Percentiles rank a stretch among this genome's conserved stretches.
phyloP scores from a whole-genome alignment of 2,888 invertebrate genomes.

The Dryocosmus kuriphilus region DNA sequence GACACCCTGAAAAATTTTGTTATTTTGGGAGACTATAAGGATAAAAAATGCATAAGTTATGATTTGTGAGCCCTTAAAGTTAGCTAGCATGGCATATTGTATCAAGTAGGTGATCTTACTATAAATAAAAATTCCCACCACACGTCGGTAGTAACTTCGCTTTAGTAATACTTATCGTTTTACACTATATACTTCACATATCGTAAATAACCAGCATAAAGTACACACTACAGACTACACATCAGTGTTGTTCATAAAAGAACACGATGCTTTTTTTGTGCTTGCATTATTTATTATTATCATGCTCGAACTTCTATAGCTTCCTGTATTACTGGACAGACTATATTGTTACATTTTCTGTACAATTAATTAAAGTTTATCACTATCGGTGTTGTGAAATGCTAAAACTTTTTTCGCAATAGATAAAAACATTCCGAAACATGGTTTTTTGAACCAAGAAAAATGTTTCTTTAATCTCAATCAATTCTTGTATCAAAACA shows the following conservation, averaged over 20 bases:
- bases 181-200: background rate
- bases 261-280: slow-evolving; percentile 21
- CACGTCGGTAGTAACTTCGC: background rate
- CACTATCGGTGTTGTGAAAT: background rate
- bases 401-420: background rate
- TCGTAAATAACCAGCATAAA: slow-evolving; percentile 14
- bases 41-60: background rate
- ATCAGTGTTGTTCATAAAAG: slow-evolving; percentile 8
- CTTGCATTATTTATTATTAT: slow-evolving; percentile 36
- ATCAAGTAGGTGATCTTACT: background rate
- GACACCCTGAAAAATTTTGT: background rate
- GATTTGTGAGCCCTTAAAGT: background rate
- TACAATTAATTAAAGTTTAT: background rate
- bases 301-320: background rate
- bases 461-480: background rate
- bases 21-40: background rate
- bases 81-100: background rate
- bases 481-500: background rate
- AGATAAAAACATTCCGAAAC: background rate
- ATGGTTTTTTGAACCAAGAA: background rate
- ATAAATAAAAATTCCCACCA: slow-evolving; percentile 15
- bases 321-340: slow-evolving; percentile 18
- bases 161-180: slow-evolving; percentile 28
- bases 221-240: too few species aligned
- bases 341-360: background rate